Evolutionary conservation across 2,888 invertebrate species (phyloP).

Genomic region (Callosobruchus maculatus): DNA sequence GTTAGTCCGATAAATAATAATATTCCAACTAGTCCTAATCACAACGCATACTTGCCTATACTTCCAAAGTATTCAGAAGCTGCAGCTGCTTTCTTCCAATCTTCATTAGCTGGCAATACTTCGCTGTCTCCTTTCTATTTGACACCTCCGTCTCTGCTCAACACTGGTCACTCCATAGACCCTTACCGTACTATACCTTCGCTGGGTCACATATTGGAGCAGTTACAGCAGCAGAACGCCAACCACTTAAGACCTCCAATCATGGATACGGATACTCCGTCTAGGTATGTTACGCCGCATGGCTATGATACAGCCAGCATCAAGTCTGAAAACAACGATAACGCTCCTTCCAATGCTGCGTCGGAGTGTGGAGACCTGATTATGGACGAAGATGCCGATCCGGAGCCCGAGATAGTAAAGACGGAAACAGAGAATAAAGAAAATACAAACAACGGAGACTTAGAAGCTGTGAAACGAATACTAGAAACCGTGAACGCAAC

Average conservation of each 20-base stretch:
- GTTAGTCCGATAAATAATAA: constrained; percentile 48
- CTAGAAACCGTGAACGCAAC: constrained; percentile 72
- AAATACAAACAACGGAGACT: constrained; percentile 51
- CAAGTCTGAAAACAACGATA: constrained; percentile 44
- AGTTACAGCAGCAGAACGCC: constrained; percentile 54
- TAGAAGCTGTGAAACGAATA: constrained; percentile 67
- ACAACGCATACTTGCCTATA: constrained; percentile 69
- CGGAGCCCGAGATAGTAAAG: constrained; percentile 47
- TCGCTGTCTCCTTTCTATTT: constrained; percentile 62
- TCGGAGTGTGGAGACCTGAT: constrained; percentile 56
- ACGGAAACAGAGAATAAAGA: constrained; percentile 39
- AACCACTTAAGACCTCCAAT: constrained; percentile 54
- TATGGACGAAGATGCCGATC: constrained; percentile 64
- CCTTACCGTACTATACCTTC: constrained; percentile 56
- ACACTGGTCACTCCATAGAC: constrained; percentile 38
- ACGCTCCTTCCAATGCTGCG: constrained; percentile 46
- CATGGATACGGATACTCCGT: constrained; percentile 40
- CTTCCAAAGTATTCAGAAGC: constrained; percentile 67
- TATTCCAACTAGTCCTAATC: constrained; percentile 49
- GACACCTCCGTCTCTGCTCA: constrained; percentile 54
- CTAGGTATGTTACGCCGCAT: constrained; percentile 48
- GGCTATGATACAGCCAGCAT: constrained; percentile 45
- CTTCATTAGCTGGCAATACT: constrained; percentile 53
- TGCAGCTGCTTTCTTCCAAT: constrained; percentile 59
- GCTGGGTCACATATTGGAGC: constrained; percentile 64